phyloP scores from a whole-genome alignment of 2,888 invertebrate genomes.

The Polydesmus complanatus region DNA sequence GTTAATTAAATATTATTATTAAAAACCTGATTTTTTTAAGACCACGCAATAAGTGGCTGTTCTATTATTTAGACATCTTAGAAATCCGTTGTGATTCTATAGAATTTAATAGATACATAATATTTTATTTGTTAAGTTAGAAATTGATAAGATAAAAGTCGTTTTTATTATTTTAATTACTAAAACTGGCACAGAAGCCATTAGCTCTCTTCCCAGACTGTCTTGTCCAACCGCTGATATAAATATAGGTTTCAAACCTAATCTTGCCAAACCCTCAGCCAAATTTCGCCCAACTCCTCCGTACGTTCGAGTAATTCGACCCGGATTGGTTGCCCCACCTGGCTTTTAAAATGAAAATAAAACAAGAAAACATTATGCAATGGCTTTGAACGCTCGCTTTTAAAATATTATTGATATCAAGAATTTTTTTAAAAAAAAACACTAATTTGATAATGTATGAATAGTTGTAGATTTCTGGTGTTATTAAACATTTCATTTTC shows the following conservation, averaged over 20 bases:
- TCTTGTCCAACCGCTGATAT: conserved; percentile 68
- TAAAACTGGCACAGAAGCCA: conserved; percentile 28
- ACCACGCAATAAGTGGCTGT: conserved; percentile 66
- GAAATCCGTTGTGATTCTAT: conserved; percentile 29
- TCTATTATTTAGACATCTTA: conserved; percentile 29
- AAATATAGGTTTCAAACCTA: conserved; percentile 48
- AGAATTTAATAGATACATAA: background rate
- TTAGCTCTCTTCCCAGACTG: conserved; percentile 28
- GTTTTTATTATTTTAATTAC: conserved; percentile 21
- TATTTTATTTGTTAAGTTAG: background rate
- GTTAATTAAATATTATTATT: too few relatives aligned
- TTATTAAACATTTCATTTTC: too few relatives aligned
- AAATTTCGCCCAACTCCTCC: conserved; percentile 92
- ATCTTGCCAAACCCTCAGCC: conserved; percentile 65
- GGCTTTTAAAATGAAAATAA: conserved; percentile 35
- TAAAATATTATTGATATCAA: too few relatives aligned
- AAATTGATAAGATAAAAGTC: background rate
- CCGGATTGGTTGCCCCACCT: conserved; percentile 63
- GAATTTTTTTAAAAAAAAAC: too few relatives aligned
- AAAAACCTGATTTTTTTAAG: conserved; percentile 45
- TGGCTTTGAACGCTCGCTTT: too few relatives aligned
- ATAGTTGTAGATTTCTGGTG: too few relatives aligned
- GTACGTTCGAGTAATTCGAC: conserved; percentile 46
- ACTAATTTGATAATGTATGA: too few relatives aligned
- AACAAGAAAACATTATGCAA: background rate